These are phyloP conservation scores for Neolamprologus fasciatus DNA, from an alignment of 2,113 vertebrate species.

Conservation along the genomic window DNA sequence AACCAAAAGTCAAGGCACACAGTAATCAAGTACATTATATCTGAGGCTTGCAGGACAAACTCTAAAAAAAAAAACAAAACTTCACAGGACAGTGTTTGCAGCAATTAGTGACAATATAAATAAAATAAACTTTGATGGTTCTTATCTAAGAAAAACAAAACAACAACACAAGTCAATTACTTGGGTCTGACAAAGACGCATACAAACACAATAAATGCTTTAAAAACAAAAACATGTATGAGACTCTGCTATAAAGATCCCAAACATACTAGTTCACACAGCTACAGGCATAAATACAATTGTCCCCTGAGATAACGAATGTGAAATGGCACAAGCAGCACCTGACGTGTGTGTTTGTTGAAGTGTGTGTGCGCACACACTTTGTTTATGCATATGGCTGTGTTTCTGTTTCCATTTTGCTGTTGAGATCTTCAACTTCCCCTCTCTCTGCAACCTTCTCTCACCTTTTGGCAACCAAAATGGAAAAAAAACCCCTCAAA, in stretches of 20 bases:
- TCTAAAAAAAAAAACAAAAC: background rate
- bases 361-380: accelerated
- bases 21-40: background rate
- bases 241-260: background rate
- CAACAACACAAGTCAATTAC: background rate
- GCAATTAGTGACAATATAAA: background rate
- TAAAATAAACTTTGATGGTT: background rate
- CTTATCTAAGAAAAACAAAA: background rate
- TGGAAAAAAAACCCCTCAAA: background rate
- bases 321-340: constrained; percentile 10
- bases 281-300: background rate
- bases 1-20: background rate
- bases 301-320: constrained; percentile 30
- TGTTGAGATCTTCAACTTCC: background rate
- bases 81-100: background rate
- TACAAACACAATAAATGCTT: background rate
- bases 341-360: background rate
- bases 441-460: background rate
- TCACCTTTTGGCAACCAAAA: background rate
- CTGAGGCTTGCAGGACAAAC: background rate
- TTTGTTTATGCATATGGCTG: background rate
- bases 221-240: background rate
- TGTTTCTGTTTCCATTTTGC: background rate
- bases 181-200: background rate
- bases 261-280: background rate